Percentiles rank a stretch among this genome's conserved stretches.
Evolutionary conservation across 2,888 invertebrate species (phyloP).

Genomic region (Apodemia duryi): DNA sequence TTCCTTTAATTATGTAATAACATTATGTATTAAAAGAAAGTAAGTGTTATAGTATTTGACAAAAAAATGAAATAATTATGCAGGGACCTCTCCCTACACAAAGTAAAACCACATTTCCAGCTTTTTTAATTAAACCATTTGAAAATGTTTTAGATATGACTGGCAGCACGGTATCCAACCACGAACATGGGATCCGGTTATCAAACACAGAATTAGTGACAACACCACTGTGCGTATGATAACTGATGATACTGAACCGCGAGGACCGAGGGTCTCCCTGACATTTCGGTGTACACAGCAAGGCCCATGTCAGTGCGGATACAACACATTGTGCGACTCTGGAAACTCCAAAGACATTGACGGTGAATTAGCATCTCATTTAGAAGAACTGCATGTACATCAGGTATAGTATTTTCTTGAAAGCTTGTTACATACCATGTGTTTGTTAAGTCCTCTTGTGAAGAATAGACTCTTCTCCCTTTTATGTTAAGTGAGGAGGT

Average conservation of each 20-base stretch:
- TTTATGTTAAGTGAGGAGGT: no score
- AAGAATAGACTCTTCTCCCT: no score
- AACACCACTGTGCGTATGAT: slow-evolving; percentile 37
- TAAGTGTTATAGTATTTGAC: no score
- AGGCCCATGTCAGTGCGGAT: slow-evolving; percentile 82
- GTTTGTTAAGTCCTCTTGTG: no score
- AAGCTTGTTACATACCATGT: no score
- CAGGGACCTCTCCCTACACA: no score
- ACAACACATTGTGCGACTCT: slow-evolving; percentile 84
- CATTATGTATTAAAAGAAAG: no score
- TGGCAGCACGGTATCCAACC: slow-evolving; percentile 95
- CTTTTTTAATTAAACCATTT: background rate
- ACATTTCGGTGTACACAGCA: slow-evolving; percentile 87
- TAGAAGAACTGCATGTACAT: slow-evolving; percentile 90
- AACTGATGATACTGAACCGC: slow-evolving; percentile 43
- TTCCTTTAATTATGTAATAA: no score
- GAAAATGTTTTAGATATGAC: slow-evolving; percentile 76
- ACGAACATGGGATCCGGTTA: slow-evolving; percentile 85
- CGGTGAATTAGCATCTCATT: slow-evolving; percentile 76
- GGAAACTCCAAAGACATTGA: slow-evolving; percentile 41
- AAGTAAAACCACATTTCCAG: no score
- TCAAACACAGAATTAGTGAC: slow-evolving; percentile 45
- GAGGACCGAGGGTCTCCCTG: slow-evolving; percentile 84
- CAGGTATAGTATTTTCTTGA: slow-evolving; percentile 55
- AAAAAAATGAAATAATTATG: no score